Conservation (phyloP, 2,888 invertebrate genomes). For the Caenorhabditis wallacei region DNA sequence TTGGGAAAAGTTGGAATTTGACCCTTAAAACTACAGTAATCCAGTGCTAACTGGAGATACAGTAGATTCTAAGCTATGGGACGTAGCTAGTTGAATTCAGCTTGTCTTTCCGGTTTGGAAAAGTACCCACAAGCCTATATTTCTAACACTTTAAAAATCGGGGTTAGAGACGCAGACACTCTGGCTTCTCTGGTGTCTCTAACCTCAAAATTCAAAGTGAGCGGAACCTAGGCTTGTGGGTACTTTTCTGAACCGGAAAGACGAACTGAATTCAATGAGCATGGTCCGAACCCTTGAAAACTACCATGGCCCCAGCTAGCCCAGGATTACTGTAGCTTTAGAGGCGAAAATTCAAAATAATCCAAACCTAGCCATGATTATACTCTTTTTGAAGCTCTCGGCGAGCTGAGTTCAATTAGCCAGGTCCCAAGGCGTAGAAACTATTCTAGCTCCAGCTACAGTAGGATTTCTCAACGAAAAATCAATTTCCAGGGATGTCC, state of each 20-base stretch:
- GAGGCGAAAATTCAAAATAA: no score
- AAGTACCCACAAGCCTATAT: not conserved
- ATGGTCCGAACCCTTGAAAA: no score
- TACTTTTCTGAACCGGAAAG: not conserved
- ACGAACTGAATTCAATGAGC: not conserved
- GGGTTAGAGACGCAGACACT: not conserved
- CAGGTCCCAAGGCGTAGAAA: no score
- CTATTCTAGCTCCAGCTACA: no score
- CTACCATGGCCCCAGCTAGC: not conserved
- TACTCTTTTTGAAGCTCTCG: no score
- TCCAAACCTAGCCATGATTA: no score
- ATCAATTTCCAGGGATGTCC: constrained; percentile 76
- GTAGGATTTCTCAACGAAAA: no score
- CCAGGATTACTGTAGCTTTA: not conserved
- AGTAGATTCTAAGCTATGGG: no score
- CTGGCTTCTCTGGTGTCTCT: not conserved
- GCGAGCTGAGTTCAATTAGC: not conserved
- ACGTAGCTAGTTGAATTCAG: no score
- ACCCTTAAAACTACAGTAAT: constrained; percentile 9
- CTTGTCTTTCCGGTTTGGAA: not conserved
- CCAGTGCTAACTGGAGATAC: not conserved
- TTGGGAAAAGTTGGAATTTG: not conserved
- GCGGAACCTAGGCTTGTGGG: no score
- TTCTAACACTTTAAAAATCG: not conserved
- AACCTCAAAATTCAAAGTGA: no score